Conservation (phyloP, 2,113 vertebrate species). For the Stegostoma tigrinum region DNA sequence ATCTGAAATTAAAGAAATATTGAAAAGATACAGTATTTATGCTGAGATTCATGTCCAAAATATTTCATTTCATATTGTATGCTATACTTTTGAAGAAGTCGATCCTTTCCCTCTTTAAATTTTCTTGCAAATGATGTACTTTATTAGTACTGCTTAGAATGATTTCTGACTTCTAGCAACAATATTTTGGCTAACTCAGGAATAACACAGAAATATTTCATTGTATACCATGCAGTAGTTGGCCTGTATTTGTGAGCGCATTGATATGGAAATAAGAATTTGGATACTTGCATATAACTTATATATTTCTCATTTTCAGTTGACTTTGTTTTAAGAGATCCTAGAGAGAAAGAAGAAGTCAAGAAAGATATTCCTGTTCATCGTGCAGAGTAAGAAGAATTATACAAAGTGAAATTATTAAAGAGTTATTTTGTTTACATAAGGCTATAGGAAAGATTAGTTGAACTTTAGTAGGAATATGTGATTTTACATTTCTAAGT, state of each 20-base stretch:
- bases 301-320: conserved; percentile 56
- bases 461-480: neutral
- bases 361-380: conserved; percentile 54
- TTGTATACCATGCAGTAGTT: neutral
- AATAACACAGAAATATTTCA: neutral
- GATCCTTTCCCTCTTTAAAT: neutral
- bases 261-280: neutral
- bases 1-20: neutral
- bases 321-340: conserved; percentile 68
- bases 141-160: neutral
- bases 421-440: neutral
- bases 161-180: neutral
- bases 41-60: neutral
- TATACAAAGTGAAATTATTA: neutral
- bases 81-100: neutral
- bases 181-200: neutral
- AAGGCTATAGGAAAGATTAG: neutral
- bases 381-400: conserved; percentile 67
- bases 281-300: neutral
- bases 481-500: neutral
- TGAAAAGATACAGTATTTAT: neutral
- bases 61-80: conserved; percentile 4
- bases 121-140: neutral
- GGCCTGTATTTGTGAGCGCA: neutral
- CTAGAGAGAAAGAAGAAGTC: conserved; percentile 55